A percentile compares a stretch with the other conserved stretches of the same genome.
phyloP scores from a whole-genome alignment of 2,113 vertebrate genomes.

The Cervus canadensis region DNA sequence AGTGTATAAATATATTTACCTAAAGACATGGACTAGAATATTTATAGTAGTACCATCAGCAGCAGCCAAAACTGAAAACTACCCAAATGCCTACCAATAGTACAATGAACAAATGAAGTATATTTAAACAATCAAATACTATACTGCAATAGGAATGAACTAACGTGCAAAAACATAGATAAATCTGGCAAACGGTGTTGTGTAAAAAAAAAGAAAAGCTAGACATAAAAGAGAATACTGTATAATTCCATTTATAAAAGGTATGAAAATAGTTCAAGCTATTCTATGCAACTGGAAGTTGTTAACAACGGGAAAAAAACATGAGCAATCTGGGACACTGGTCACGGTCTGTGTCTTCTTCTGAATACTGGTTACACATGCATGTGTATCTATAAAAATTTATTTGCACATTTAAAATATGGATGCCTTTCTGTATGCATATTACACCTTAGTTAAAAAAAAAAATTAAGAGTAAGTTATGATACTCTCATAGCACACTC shows the following conservation, averaged over 20 bases:
- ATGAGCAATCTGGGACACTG: too few relatives aligned
- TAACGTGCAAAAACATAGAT: too few relatives aligned
- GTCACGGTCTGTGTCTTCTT: background rate
- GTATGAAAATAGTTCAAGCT: background rate
- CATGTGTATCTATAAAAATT: background rate
- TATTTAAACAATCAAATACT: background rate
- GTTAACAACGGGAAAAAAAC: background rate
- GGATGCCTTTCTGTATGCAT: background rate
- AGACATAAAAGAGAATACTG: background rate
- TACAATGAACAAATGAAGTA: background rate
- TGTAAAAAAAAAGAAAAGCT: background rate
- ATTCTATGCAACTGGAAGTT: background rate
- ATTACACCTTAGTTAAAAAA: background rate
- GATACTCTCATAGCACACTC: background rate
- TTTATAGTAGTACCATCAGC: background rate
- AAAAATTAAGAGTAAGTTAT: background rate
- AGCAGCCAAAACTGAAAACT: background rate
- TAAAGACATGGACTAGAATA: background rate
- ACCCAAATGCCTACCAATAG: background rate
- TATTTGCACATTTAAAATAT: background rate
- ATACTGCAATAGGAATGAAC: background rate
- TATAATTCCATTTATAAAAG: background rate
- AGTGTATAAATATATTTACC: background rate
- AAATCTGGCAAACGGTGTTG: background rate
- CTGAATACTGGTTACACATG: background rate